Base-by-base conservation (phyloP, 2,113 vertebrate genomes). In the Onychostoma macrolepis region DNA sequence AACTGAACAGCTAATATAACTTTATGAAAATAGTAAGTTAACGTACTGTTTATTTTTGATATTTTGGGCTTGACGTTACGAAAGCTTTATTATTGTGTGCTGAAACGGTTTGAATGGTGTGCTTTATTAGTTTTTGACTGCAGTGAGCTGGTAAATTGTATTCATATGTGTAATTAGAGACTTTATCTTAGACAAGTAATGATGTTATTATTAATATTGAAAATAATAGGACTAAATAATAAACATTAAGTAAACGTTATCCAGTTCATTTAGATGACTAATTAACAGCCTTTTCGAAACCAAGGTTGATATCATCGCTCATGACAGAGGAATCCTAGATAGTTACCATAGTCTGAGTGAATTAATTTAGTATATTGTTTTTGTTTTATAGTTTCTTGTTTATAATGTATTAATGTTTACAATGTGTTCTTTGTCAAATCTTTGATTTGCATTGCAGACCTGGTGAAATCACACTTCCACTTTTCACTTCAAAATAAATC, bases 401-500 rank as follows among this genome's bases (percentile, higher is more conserved):
- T 26, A 48, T 17, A 72, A 24, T 5, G 9, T 72, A 24, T 15
- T 26, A 19, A 10, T 71, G 10, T 45, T 1, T 8, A 45, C 19
- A 72, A 38, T 12, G 33, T 24, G 38, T 76, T 61, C 24, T 58
- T 75, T 75, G 41, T 45, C 72, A 75, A 24, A 38, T 72, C 21
- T 41, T 0, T 38, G 38, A 75, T 75, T 75, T 75, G 24, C 2
- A 15, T 2, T 7, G 38, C 2, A 75, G 38, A 45, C 24, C 24
- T 43, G 19, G 19, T 45, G n/a, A 45, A 26, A 26, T 45, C 72
- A 75, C 41, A 26, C 38, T 76, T 48, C 12, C 41, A 26, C 12
- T 76, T 76, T 48, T 76, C 41, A 76, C 41, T 28, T 76, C 3
- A 38, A 33, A 48, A 13, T 75, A 75, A 75, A 75, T 75, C 36